Evolutionary conservation across 2,797 vertebrate species (phyloP).

Genomic region (Chaetophractus vellerosus): DNA sequence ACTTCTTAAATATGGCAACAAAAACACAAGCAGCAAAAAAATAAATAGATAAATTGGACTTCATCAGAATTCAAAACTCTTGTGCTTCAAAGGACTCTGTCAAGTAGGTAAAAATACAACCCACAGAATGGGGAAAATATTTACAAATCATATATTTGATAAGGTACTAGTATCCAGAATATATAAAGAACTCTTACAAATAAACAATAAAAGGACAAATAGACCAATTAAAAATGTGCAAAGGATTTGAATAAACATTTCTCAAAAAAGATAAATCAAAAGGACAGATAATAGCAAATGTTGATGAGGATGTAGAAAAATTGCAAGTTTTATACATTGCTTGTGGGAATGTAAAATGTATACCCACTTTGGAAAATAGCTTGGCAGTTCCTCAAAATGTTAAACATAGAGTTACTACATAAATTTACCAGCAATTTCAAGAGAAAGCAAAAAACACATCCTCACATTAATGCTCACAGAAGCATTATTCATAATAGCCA

Average conservation of each 20-base stretch:
- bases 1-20: background rate
- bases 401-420: background rate
- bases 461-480: background rate
- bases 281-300: background rate
- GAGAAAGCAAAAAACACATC: slow-evolving; percentile 28
- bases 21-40: slow-evolving; percentile 42
- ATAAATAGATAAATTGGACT: background rate
- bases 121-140: background rate
- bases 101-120: background rate
- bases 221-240: background rate
- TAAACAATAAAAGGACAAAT: slow-evolving; percentile 22
- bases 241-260: slow-evolving; percentile 5
- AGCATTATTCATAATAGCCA: background rate
- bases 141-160: background rate
- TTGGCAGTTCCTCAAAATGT: background rate
- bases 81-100: background rate
- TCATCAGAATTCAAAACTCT: background rate
- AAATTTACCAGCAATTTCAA: background rate
- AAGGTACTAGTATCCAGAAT: background rate
- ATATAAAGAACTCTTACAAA: background rate
- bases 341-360: background rate
- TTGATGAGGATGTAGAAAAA: background rate
- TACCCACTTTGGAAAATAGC: background rate
- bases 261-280: background rate
- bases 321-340: background rate